Base-by-base conservation (phyloP, 2,797 vertebrate species). In the Chelidonichthys spinosus region DNA sequence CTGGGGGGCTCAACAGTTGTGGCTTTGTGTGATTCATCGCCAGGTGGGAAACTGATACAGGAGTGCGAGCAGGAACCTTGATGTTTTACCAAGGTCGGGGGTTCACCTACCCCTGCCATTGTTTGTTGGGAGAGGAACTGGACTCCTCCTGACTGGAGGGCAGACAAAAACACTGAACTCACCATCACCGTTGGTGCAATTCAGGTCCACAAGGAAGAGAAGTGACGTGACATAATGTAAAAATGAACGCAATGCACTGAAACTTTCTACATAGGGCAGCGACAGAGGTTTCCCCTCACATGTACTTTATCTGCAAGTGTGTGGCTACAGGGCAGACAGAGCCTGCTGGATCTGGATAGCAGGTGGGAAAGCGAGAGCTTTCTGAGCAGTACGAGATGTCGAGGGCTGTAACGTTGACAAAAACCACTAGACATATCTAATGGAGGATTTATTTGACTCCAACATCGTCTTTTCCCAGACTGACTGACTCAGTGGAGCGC, bases 21-120 rank as follows among this genome's bases (percentile, higher is more conserved):
- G 44, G 54, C 77, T 86, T 84, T 85, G 69, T 85, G 77, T 54
- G 43, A 46, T 49, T 76, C 17, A n/a, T 56, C 52, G 56, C 17
- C 60, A 65, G 47, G 59, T 68, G 58, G 65, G 36, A 76, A 87
- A 85, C 36, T 53, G 66, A 87, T 72, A 73, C 40, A 6, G 37
- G 44, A 74, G 46, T 80, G 18, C 49, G 77, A 44, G 10, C 1
- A 2, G 58, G 44, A 69, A 63, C 39, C 42, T 46, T 76, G 56
- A 71, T 86, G 50, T 76, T 63, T 64, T 55, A 67, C 40, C 11
- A 66, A 72, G 67, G 63, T 64, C 64, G 3, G 15, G 9, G 63
- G 58, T 70, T 63, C 5, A 37, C 36, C 61, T 42, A 69, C 6
- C 56, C 25, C 53, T 25, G 25, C 8, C 14, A 53, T 63, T 81